phyloP scores from a whole-genome alignment of 1,140 invertebrate genomes.

The Meteorus sp. region DNA sequence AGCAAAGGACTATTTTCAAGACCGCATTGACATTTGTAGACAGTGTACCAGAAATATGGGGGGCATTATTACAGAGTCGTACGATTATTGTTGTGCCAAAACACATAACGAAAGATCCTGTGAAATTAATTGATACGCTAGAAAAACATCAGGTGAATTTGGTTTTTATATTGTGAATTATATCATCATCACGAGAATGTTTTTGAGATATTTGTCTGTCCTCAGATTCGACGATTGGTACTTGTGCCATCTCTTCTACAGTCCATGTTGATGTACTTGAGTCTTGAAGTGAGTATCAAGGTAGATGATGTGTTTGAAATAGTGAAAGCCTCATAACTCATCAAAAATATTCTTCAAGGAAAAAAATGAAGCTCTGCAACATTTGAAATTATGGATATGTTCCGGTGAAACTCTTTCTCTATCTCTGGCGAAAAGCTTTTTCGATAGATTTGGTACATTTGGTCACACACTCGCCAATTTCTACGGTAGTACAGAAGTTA shows the following conservation, averaged over 20 bases:
- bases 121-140: constrained; percentile 68
- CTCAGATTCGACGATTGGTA: constrained; percentile 73
- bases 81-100: constrained; percentile 73
- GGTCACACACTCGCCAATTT: constrained; percentile 76
- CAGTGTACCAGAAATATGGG: constrained; percentile 84
- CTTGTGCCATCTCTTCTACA: constrained; percentile 81
- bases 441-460: constrained; percentile 65
- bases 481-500: constrained; percentile 87
- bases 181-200: constrained; percentile 1
- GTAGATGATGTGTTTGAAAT: not conserved
- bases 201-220: constrained; percentile 31
- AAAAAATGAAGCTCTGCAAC: constrained; percentile 53
- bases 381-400: constrained; percentile 77
- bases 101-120: constrained; percentile 72
- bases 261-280: constrained; percentile 73
- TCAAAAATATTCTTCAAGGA: constrained; percentile 38
- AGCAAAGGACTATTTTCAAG: constrained; percentile 78
- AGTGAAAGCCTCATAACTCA: not conserved
- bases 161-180: not conserved
- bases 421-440: constrained; percentile 72
- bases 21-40: constrained; percentile 88
- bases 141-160: constrained; percentile 67
- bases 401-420: constrained; percentile 77
- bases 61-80: constrained; percentile 72
- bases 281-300: constrained; percentile 40